A percentile compares a stretch with the other conserved stretches of the same genome.
Evolutionary conservation across 2,888 invertebrate species (phyloP).

Genomic region (Brachylomia viminalis): DNA sequence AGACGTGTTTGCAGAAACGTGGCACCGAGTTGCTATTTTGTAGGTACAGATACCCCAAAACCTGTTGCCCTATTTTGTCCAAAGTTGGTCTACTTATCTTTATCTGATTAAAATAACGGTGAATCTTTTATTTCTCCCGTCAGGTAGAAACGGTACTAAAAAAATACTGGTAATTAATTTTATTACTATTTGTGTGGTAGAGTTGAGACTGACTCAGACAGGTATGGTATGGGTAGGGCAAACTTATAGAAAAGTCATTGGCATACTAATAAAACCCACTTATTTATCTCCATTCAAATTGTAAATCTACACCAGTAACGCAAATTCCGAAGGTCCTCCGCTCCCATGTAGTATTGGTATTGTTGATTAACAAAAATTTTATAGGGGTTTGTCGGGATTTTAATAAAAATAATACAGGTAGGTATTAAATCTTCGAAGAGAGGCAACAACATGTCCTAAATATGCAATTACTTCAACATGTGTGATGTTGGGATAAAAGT

Average conservation of each 20-base stretch:
- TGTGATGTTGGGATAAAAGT: slow-evolving; percentile 1
- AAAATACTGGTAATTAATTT: neutral
- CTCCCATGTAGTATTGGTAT: neutral
- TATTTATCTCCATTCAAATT: neutral
- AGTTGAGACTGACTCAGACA: neutral
- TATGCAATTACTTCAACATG: neutral
- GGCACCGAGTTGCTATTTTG: slow-evolving; percentile 4
- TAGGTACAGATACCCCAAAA: slow-evolving; percentile 2
- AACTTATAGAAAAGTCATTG: neutral
- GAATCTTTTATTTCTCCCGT: slow-evolving; percentile 1
- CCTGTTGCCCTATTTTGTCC: slow-evolving; percentile 12
- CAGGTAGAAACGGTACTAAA: neutral
- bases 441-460: neutral
- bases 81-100: neutral
- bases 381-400: neutral
- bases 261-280: neutral
- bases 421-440: neutral
- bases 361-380: neutral
- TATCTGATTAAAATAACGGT: slow-evolving; percentile 7
- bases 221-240: neutral
- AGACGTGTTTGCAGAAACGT: slow-evolving; percentile 7
- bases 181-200: neutral
- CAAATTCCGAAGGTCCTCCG: neutral
- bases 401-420: neutral
- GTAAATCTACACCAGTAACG: neutral